Conservation (phyloP, 2,797 vertebrate genomes). For the Circus cinereus region DNA sequence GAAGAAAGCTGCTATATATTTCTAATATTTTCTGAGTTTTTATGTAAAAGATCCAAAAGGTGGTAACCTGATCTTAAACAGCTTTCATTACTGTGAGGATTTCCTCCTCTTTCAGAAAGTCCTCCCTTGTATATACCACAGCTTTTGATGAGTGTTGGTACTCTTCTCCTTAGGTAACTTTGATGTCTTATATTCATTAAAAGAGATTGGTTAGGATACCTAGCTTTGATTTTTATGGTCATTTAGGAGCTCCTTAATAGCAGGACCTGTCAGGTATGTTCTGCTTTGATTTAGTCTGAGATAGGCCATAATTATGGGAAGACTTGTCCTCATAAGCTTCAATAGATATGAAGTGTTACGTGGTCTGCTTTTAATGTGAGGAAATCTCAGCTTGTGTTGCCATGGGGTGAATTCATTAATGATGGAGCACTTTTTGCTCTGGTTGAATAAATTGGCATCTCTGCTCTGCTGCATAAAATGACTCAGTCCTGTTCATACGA, state of each 20-base stretch:
- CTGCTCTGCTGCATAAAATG: not conserved
- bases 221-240: not conserved
- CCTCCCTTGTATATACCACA: not conserved
- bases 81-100: not conserved
- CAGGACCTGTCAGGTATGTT: not conserved
- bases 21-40: not conserved
- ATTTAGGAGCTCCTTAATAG: not conserved
- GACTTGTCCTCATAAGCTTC: not conserved
- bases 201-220: not conserved
- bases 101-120: not conserved
- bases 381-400: constrained; percentile 3
- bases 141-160: not conserved
- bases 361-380: not conserved
- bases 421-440: constrained; percentile 13
- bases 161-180: not conserved
- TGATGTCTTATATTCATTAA: not conserved
- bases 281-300: constrained; percentile 29
- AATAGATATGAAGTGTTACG: not conserved
- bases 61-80: not conserved
- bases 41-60: not conserved
- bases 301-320: not conserved
- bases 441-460: constrained; percentile 36
- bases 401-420: constrained; percentile 12
- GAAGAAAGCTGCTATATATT: not conserved
- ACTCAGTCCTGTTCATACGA: not conserved